phyloP scores from a whole-genome alignment of 2,888 invertebrate species.

The Ischnus inquisitorius region DNA sequence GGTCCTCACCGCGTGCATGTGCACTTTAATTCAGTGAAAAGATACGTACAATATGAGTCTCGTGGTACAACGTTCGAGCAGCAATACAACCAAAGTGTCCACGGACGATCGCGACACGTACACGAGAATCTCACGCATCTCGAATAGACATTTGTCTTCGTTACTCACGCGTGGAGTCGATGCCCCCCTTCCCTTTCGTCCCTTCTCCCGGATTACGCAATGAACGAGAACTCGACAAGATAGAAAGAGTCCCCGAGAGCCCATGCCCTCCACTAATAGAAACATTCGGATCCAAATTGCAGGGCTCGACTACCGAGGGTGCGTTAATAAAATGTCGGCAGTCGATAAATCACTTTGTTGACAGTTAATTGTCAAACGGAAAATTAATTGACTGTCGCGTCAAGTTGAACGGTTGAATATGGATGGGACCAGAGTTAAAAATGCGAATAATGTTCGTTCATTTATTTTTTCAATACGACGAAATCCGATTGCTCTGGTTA shows the following conservation, averaged over 20 bases:
- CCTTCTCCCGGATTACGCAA: conserved; percentile 62
- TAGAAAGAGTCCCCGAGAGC: conserved; percentile 28
- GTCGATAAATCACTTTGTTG: conserved; percentile 4
- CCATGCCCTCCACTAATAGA: conserved; percentile 64
- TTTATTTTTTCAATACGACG: too few relatives aligned
- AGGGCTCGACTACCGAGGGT: neutral
- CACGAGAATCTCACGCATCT: conserved; percentile 42
- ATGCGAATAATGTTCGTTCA: neutral
- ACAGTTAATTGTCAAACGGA: neutral
- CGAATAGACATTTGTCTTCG: conserved; percentile 64
- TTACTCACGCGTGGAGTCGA: conserved; percentile 66
- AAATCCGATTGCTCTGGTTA: too few relatives aligned
- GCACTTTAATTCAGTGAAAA: conserved; percentile 3
- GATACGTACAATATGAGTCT: neutral
- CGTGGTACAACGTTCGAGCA: neutral
- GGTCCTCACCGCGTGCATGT: conserved; percentile 4
- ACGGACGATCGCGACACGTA: conserved; percentile 12
- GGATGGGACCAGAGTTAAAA: neutral
- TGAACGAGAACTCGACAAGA: conserved; percentile 52
- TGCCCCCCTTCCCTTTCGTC: conserved; percentile 24
- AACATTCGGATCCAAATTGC: conserved; percentile 48
- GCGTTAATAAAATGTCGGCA: conserved; percentile 8
- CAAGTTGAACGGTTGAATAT: neutral
- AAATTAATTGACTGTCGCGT: neutral
- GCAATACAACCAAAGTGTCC: neutral